These are phyloP conservation scores for Hyla sarda DNA, from an alignment of 2,113 vertebrate genomes.

Conservation along the genomic window DNA sequence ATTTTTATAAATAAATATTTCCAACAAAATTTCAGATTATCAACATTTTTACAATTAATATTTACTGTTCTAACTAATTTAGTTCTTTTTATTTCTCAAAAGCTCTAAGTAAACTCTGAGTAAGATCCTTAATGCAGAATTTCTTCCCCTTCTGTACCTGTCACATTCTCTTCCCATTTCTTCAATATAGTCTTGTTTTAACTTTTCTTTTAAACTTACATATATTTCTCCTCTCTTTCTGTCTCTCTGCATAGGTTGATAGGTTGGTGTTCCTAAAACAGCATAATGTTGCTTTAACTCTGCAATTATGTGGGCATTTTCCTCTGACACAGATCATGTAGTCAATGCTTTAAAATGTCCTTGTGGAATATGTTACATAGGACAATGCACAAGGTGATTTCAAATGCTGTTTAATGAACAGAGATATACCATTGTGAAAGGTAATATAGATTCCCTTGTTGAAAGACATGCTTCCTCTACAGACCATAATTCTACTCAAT, in stretches of 20 bases:
- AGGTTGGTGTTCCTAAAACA: conserved; percentile 7
- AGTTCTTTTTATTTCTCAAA: background rate
- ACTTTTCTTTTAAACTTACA: background rate
- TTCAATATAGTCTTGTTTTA: background rate
- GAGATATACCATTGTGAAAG: conserved; percentile 32
- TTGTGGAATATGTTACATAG: background rate
- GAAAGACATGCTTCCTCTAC: conserved; percentile 37
- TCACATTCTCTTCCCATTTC: background rate
- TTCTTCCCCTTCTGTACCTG: background rate
- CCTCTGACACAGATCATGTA: conserved; percentile 43
- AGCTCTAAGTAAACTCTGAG: background rate
- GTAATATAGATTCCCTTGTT: conserved; percentile 35
- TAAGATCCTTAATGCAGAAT: background rate
- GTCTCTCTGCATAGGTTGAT: conserved; percentile 9
- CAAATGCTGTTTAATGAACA: conserved; percentile 46
- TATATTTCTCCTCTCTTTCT: background rate
- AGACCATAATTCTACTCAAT: conserved; percentile 42
- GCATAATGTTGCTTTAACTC: conserved; percentile 40
- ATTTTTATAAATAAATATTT: no score
- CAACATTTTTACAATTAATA: no score
- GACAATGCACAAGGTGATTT: conserved; percentile 42
- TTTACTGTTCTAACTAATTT: no score
- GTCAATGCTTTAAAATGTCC: conserved; percentile 40
- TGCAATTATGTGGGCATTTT: conserved; percentile 20
- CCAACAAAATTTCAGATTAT: no score